phyloP scores from a whole-genome alignment of 2,113 vertebrate genomes.

The Tichodroma muraria region DNA sequence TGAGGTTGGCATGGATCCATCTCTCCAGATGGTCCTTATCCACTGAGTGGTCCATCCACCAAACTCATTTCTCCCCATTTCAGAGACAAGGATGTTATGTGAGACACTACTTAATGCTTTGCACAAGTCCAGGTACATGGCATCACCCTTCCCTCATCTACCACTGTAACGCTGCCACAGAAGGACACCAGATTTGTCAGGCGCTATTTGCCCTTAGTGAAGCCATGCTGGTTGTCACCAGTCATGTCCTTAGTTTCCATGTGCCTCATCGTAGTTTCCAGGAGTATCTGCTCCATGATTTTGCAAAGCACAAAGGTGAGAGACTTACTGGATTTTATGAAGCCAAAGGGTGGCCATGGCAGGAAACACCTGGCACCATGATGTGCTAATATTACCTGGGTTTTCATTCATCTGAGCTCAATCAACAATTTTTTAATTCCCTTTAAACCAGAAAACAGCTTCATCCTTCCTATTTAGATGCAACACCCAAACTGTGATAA shows the following conservation, averaged over 20 bases:
- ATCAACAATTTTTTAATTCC: neutral
- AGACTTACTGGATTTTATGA: neutral
- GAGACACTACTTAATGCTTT: neutral
- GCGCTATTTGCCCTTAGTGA: neutral
- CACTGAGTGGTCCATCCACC: neutral
- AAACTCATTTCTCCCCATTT: neutral
- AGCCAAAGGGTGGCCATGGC: neutral
- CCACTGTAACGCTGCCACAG: neutral
- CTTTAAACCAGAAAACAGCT: neutral
- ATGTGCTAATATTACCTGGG: neutral
- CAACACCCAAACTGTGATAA: neutral
- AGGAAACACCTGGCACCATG: neutral
- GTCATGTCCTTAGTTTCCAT: neutral
- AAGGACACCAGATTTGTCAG: neutral
- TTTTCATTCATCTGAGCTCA: neutral
- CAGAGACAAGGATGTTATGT: neutral
- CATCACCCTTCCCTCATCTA: neutral
- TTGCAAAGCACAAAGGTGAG: neutral
- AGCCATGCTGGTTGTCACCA: neutral
- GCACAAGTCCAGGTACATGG: neutral
- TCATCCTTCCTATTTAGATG: neutral
- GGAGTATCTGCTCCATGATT: neutral
- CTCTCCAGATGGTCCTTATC: neutral
- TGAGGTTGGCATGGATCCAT: rapidly evolving
- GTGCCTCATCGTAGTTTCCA: neutral